phyloP scores from a whole-genome alignment of 2,113 vertebrate genomes.

The Gambusia holbrooki region DNA sequence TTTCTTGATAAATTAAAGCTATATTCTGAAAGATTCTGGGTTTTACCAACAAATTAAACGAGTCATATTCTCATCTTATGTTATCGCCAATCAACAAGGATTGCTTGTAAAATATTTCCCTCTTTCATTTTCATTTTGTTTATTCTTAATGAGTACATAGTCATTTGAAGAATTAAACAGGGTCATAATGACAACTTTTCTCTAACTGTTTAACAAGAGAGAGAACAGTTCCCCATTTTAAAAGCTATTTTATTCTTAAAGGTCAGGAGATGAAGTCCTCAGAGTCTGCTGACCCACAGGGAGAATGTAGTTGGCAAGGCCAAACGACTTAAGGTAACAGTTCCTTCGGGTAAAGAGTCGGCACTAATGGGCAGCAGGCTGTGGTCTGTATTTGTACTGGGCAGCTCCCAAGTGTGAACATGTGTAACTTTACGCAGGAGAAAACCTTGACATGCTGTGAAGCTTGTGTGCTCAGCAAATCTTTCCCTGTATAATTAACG shows the following conservation, averaged over 20 bases:
- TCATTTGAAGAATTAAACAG: conserved; percentile 24
- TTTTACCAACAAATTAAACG: no score
- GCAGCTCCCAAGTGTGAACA: conserved; percentile 41
- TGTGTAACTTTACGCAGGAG: conserved; percentile 47
- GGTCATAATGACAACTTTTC: conserved; percentile 21
- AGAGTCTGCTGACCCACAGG: conserved; percentile 9
- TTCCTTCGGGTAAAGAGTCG: conserved; percentile 26
- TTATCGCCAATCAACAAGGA: no score
- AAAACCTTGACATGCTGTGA: conserved; percentile 9
- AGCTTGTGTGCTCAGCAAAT: conserved; percentile 52
- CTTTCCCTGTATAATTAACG: conserved; percentile 48
- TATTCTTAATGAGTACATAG: no score
- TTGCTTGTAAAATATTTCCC: background rate
- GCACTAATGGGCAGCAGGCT: conserved; percentile 25
- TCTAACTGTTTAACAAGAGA: conserved; percentile 1
- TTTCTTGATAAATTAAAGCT: no score
- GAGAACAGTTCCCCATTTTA: conserved; percentile 2
- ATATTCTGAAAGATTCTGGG: no score
- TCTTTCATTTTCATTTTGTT: background rate
- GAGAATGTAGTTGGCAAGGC: conserved; percentile 19
- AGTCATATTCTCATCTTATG: background rate
- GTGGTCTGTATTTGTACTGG: conserved; percentile 21
- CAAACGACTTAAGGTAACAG: conserved; percentile 17
- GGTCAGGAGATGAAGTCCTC: conserved; percentile 45
- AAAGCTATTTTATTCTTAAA: conserved; percentile 12